Evolutionary conservation across 2,113 vertebrate genomes (phyloP).

Genomic region (Rana temporaria): DNA sequence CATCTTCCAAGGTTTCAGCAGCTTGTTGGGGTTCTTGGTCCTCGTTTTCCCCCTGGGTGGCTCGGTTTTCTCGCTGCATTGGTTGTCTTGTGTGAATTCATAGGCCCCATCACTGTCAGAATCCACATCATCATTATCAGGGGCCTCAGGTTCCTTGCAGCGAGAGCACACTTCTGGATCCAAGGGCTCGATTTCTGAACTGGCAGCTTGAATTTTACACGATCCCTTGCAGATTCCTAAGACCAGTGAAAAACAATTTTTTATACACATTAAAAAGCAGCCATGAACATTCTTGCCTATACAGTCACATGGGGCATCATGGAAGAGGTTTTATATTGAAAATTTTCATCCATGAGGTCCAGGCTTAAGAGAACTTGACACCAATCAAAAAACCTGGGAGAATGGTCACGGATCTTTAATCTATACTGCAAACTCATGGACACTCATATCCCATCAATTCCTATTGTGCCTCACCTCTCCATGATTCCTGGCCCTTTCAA

Average conservation of each 20-base stretch:
- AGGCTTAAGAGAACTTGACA: too few relatives aligned
- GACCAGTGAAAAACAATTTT: slow-evolving; percentile 31
- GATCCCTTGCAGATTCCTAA: slow-evolving; percentile 80
- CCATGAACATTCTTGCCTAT: too few relatives aligned
- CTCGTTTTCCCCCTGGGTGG: slow-evolving; percentile 70
- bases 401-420: too few relatives aligned
- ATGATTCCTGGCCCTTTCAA: too few relatives aligned
- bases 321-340: too few relatives aligned
- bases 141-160: slow-evolving; percentile 82
- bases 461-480: too few relatives aligned
- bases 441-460: too few relatives aligned
- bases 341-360: too few relatives aligned
- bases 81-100: slow-evolving; percentile 90
- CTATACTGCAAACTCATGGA: too few relatives aligned
- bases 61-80: slow-evolving; percentile 82
- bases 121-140: slow-evolving; percentile 78
- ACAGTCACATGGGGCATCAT: too few relatives aligned
- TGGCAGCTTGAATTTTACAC: slow-evolving; percentile 86
- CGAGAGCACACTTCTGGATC: slow-evolving; percentile 89
- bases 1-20: slow-evolving; percentile 87
- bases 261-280: not conserved
- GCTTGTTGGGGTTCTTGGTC: slow-evolving; percentile 62
- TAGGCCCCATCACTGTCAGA: slow-evolving; percentile 92
- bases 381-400: too few relatives aligned
- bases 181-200: slow-evolving; percentile 78